These are phyloP conservation scores for Drosophila busckii DNA, from an alignment of 1,140 invertebrate genomes.

Conservation along the genomic window DNA sequence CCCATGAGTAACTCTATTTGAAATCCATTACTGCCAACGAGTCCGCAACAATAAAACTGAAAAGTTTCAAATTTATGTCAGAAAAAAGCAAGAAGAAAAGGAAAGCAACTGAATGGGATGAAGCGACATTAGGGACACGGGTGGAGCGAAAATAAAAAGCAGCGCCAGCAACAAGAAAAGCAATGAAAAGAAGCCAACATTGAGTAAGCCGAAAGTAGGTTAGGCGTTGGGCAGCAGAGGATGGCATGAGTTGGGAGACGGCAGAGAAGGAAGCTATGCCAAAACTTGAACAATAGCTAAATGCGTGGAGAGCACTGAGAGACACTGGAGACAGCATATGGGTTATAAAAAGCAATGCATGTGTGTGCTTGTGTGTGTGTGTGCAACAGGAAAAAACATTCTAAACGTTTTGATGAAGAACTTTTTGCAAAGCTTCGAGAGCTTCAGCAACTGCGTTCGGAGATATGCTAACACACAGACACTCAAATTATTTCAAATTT, in stretches of 20 bases:
- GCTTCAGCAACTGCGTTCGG: too few species aligned
- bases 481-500: constrained; percentile 51
- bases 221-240: constrained; percentile 35
- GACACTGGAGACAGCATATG: constrained; percentile 30
- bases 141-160: neutral
- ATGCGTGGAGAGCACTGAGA: constrained; percentile 44
- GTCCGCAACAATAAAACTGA: constrained; percentile 74
- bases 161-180: constrained; percentile 28
- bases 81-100: constrained; percentile 27
- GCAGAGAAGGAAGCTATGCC: constrained; percentile 11
- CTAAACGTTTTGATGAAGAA: constrained; percentile 54
- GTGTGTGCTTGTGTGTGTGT: constrained; percentile 38
- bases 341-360: constrained; percentile 36
- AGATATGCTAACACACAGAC: too few species aligned
- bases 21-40: constrained; percentile 76
- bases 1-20: constrained; percentile 76
- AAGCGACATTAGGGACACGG: constrained; percentile 1
- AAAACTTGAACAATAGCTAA: constrained; percentile 65
- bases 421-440: constrained; percentile 42
- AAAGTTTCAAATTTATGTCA: constrained; percentile 76
- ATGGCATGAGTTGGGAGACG: too few species aligned
- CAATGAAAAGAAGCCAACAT: constrained; percentile 61
- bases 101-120: constrained; percentile 8
- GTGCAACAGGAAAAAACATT: constrained; percentile 47
- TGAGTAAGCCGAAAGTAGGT: constrained; percentile 60